phyloP scores from a whole-genome alignment of 2,888 invertebrate genomes.

The Alitta virens region DNA sequence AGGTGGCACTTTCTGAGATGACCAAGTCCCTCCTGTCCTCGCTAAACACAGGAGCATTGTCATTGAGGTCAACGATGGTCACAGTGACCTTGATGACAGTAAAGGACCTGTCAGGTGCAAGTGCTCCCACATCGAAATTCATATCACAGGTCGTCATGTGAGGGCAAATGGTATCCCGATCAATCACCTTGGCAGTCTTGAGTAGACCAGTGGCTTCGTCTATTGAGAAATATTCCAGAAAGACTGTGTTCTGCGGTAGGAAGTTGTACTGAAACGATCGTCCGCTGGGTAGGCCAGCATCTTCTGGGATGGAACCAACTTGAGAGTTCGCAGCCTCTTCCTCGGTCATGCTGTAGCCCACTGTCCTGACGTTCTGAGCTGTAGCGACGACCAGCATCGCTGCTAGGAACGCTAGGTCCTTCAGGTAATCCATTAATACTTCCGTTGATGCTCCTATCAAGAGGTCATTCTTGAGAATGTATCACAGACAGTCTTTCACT shows the following conservation, averaged over 20 bases:
- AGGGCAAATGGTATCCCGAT: background rate
- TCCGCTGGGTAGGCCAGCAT: constrained; percentile 1
- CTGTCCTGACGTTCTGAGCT: background rate
- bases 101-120: background rate
- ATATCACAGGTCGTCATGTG: background rate
- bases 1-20: constrained; percentile 16
- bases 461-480: too few relatives aligned
- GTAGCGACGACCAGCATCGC: too few relatives aligned
- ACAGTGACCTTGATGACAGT: background rate
- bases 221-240: constrained; percentile 16
- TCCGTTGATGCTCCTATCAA: too few relatives aligned
- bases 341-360: constrained; percentile 18
- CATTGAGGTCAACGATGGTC: constrained; percentile 27
- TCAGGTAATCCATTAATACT: too few relatives aligned
- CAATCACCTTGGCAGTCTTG: background rate
- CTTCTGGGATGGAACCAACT: constrained; percentile 16
- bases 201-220: constrained; percentile 14
- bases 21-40: constrained; percentile 12
- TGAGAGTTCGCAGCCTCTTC: constrained; percentile 18
- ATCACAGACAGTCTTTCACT: too few relatives aligned
- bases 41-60: constrained; percentile 28
- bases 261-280: constrained; percentile 8
- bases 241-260: constrained; percentile 5
- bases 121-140: background rate
- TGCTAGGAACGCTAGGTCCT: too few relatives aligned